A percentile compares a stretch with the other conserved stretches of the same genome.
These are phyloP conservation scores for Entomobrya proxima DNA, from an alignment of 2,888 invertebrate genomes.

Conservation along the genomic window DNA sequence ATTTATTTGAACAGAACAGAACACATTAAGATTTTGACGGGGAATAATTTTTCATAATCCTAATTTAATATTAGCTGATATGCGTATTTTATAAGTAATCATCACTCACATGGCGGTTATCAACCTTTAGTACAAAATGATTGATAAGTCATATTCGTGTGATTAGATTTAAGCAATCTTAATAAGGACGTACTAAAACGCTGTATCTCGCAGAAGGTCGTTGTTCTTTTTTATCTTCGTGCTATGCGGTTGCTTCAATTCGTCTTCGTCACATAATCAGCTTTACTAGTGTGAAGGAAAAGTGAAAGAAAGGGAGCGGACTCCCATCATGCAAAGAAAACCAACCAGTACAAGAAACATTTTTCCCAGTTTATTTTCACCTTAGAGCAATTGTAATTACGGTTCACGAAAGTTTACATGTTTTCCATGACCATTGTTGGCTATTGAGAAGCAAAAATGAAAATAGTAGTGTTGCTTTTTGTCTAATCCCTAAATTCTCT, in stretches of 20 bases:
- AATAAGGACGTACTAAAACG: not conserved
- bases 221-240: slow-evolving; percentile 29
- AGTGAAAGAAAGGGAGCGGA: slow-evolving; percentile 37
- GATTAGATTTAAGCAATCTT: not conserved
- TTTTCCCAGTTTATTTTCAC: slow-evolving; percentile 9
- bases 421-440: not conserved
- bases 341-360: not conserved
- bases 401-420: not conserved
- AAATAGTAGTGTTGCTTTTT: not conserved
- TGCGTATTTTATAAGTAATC: not conserved
- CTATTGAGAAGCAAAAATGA: not conserved
- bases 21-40: no score
- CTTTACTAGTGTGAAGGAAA: not conserved
- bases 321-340: not conserved
- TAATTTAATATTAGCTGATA: not conserved
- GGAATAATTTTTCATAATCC: not conserved
- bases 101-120: slow-evolving; percentile 13
- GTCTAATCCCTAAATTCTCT: no score
- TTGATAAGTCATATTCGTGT: slow-evolving; percentile 22
- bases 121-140: slow-evolving; percentile 12
- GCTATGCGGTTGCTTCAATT: not conserved
- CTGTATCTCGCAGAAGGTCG: slow-evolving; percentile 30
- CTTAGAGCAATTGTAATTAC: not conserved
- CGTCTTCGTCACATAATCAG: slow-evolving; percentile 25
- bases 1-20: no score